Percentiles rank a stretch among this genome's conserved stretches.
phyloP scores from a whole-genome alignment of 1,140 invertebrate species.

The Drosophila nigrodunni region DNA sequence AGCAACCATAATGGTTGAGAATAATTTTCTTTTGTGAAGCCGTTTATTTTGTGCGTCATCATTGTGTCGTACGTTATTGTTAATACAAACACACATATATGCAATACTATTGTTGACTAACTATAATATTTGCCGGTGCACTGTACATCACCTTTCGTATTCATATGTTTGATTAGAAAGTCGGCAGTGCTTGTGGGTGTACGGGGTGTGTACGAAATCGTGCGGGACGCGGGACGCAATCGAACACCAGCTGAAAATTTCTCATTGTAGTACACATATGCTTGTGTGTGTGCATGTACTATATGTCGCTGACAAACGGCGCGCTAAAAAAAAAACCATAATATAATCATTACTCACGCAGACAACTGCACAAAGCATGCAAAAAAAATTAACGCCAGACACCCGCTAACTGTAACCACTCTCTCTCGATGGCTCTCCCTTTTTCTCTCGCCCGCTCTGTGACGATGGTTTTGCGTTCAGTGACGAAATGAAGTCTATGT shows the following conservation, averaged over 20 bases:
- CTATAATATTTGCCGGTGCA: conserved; percentile 62
- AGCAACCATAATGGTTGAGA: conserved; percentile 1
- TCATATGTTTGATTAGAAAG: conserved; percentile 77
- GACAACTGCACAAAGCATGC: conserved; percentile 28
- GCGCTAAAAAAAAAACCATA: conserved; percentile 43
- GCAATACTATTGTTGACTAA: conserved; percentile 53
- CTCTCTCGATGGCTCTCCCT: conserved; percentile 10
- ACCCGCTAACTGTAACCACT: conserved; percentile 16
- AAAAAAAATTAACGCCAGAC: conserved; percentile 21
- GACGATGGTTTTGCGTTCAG: conserved; percentile 28
- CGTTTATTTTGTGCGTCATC: conserved; percentile 77
- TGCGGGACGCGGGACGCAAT: conserved; percentile 15
- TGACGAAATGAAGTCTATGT: conserved; percentile 54
- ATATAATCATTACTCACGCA: conserved; percentile 41
- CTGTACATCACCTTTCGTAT: conserved; percentile 45
- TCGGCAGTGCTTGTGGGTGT: conserved; percentile 36
- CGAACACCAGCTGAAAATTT: conserved; percentile 51
- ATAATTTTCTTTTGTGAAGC: conserved; percentile 24
- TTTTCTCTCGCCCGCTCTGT: conserved; percentile 19
- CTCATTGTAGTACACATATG: conserved; percentile 11
- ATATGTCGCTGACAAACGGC: conserved; percentile 33
- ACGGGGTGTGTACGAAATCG: conserved; percentile 4
- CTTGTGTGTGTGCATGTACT: neutral
- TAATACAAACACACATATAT: conserved; percentile 38
- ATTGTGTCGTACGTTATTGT: conserved; percentile 37